phyloP scores from a whole-genome alignment of 2,888 invertebrate genomes.

The Clanis bilineata region DNA sequence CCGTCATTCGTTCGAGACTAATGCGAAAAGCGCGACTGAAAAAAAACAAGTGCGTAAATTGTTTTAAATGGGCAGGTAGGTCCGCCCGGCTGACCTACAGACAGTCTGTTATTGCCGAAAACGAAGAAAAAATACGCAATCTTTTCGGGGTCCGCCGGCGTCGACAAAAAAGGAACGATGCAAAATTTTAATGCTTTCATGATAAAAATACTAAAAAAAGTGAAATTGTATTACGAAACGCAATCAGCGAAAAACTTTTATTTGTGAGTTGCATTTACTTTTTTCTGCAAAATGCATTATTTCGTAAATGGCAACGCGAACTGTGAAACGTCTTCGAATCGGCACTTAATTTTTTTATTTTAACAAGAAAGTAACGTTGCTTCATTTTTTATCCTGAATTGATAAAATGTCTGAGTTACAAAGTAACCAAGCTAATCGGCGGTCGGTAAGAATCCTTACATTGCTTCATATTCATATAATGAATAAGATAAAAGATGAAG shows the following conservation, averaged over 20 bases:
- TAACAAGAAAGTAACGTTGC: no score
- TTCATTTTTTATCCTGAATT: no score
- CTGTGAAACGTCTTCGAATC: not conserved
- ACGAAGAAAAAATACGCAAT: constrained; percentile 42
- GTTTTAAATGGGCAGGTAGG: constrained; percentile 79
- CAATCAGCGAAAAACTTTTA: not conserved
- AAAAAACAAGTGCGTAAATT: constrained; percentile 70
- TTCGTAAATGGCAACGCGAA: not conserved
- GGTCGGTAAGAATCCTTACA: no score
- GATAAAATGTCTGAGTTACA: no score
- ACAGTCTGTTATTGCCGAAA: constrained; percentile 62
- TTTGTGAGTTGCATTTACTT: not conserved
- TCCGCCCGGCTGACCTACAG: constrained; percentile 76
- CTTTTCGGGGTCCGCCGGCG: constrained; percentile 41
- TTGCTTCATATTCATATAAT: no score
- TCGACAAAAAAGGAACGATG: constrained; percentile 14
- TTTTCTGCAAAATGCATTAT: not conserved
- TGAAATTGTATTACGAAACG: constrained; percentile 3
- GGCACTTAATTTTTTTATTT: not conserved
- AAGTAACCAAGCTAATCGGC: no score
- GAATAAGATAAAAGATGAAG: no score
- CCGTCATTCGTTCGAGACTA: constrained; percentile 58
- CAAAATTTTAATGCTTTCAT: not conserved
- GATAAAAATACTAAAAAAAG: not conserved
- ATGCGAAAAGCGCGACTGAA: constrained; percentile 52